Evolutionary conservation across 1,140 invertebrate genomes (phyloP).

Genomic region (Drosophila triauraria): DNA sequence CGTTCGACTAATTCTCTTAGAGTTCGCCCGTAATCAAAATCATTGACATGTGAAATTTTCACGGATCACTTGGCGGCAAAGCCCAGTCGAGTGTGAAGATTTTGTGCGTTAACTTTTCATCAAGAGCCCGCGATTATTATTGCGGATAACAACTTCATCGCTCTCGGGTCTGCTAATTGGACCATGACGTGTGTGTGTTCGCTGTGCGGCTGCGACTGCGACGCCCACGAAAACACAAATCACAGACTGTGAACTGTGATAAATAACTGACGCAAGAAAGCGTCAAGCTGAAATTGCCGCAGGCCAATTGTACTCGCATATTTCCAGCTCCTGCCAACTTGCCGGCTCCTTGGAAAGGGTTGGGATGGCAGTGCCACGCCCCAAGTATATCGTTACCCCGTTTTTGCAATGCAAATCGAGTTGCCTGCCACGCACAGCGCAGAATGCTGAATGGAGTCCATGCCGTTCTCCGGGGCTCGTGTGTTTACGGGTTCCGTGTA

Average conservation of each 20-base stretch:
- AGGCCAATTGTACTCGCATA: constrained; percentile 43
- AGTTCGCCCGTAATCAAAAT: constrained; percentile 46
- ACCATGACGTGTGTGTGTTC: constrained; percentile 62
- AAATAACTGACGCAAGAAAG: constrained; percentile 74
- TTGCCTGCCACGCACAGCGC: constrained; percentile 31
- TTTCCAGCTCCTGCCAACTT: constrained; percentile 2
- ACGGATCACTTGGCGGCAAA: constrained; percentile 60
- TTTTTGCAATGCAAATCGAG: constrained; percentile 73
- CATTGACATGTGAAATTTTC: constrained; percentile 78
- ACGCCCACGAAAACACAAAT: constrained; percentile 59
- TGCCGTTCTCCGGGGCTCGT: constrained; percentile 19
- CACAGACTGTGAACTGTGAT: constrained; percentile 62
- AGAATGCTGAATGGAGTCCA: constrained; percentile 8
- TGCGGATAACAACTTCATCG: constrained; percentile 58
- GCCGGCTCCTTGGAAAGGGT: constrained; percentile 2
- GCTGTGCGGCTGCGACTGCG: neutral
- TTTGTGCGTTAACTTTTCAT: constrained; percentile 67
- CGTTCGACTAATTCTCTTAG: constrained; percentile 58
- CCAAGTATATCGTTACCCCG: constrained; percentile 24
- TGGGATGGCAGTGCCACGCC: constrained; percentile 14
- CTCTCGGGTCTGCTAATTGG: constrained; percentile 62
- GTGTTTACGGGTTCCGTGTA: constrained; percentile 30
- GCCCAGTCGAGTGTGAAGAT: constrained; percentile 67
- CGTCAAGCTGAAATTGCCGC: constrained; percentile 40
- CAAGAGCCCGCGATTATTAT: constrained; percentile 36